These are phyloP conservation scores for Anguilla rostrata DNA, from an alignment of 2,113 vertebrate genomes.

Conservation along the genomic window DNA sequence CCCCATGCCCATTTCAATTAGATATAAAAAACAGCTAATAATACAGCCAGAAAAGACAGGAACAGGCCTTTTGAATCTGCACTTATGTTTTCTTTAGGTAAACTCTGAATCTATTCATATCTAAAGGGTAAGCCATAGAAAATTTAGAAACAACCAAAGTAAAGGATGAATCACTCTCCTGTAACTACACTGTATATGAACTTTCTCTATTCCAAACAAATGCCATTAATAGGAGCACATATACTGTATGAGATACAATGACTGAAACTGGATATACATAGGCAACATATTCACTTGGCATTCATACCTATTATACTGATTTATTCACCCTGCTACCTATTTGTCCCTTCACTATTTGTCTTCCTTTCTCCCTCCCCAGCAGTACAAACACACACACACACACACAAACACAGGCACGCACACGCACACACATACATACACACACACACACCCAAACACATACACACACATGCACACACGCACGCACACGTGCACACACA, in stretches of 20 bases:
- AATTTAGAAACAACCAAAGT: neutral
- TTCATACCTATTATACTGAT: conserved; percentile 28
- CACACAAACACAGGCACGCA: neutral
- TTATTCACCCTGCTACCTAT: conserved; percentile 51
- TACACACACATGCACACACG: conserved; percentile 5
- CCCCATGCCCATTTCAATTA: neutral
- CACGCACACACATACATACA: neutral
- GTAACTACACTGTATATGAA: neutral
- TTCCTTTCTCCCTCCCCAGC: conserved; percentile 10
- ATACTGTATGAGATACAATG: neutral
- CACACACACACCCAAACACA: neutral
- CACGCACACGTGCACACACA: conserved; percentile 2
- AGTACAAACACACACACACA: conserved; percentile 15
- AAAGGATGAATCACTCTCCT: neutral
- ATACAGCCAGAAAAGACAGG: neutral
- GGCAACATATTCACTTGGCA: no score
- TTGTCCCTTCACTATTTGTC: conserved; percentile 58
- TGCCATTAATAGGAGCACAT: neutral
- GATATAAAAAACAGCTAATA: neutral
- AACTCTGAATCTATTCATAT: neutral
- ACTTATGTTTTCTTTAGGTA: neutral
- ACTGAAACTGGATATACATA: neutral
- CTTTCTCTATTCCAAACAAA: no score
- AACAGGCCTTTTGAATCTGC: neutral
- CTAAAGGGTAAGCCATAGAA: neutral